A percentile compares a stretch with the other conserved stretches of the same genome.
Evolutionary conservation across 2,888 invertebrate genomes (phyloP).

Genomic region (Agriotes lineatus): DNA sequence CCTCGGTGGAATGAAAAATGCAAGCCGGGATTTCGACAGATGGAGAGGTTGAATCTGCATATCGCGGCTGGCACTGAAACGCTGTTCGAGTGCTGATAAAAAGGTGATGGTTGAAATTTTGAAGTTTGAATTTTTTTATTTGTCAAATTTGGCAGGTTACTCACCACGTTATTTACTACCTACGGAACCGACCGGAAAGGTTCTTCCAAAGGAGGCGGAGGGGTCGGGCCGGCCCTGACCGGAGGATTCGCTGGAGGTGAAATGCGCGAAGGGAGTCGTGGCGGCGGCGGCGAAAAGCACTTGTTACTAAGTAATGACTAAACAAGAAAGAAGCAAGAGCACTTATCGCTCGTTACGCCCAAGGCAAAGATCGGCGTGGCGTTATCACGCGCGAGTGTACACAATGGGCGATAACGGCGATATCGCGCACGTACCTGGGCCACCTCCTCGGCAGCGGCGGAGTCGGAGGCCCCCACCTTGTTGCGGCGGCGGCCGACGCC

Average conservation of each 20-base stretch:
- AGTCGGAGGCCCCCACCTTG: constrained; percentile 81
- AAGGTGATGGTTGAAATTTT: no score
- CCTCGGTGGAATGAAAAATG: no score
- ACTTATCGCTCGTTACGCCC: constrained; percentile 48
- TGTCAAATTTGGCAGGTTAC: background rate
- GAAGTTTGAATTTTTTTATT: no score
- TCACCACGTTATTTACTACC: no score
- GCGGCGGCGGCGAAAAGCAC: constrained; percentile 32
- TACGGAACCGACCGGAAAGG: no score
- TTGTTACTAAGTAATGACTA: constrained; percentile 44
- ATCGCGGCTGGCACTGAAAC: no score
- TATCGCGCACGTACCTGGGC: constrained; percentile 51
- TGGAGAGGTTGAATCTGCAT: no score
- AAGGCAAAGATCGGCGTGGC: constrained; percentile 51
- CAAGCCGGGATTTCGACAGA: no score
- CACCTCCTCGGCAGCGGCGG: constrained; percentile 65
- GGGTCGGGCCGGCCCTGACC: background rate
- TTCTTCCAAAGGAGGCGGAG: no score
- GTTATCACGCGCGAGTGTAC: constrained; percentile 48
- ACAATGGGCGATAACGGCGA: constrained; percentile 44
- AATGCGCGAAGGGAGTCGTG: background rate
- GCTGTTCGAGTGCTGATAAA: no score
- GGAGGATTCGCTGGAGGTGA: background rate
- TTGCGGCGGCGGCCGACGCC: constrained; percentile 74
- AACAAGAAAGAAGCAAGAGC: constrained; percentile 42